Conservation (phyloP, 1,140 invertebrate genomes). For the Micrasema longulum region DNA sequence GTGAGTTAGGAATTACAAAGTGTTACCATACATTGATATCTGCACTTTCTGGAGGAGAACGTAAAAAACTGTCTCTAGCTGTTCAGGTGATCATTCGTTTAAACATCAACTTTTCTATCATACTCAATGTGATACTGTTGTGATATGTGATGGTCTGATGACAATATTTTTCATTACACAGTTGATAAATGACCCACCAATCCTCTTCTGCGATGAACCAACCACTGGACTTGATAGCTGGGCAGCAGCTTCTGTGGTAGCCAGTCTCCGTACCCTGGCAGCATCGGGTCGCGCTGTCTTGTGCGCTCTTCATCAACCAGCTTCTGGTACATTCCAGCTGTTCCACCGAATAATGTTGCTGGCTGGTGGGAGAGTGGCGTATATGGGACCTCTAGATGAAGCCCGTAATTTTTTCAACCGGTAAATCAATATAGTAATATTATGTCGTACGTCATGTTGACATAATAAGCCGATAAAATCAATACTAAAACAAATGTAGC, state of each 20-base stretch:
- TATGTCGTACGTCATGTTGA: too few relatives aligned
- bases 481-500: too few relatives aligned
- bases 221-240: constrained; percentile 88
- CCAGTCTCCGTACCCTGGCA: constrained; percentile 75
- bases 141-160: too few relatives aligned
- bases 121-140: too few relatives aligned
- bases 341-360: constrained; percentile 85
- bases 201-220: constrained; percentile 86
- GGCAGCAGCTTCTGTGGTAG: constrained; percentile 79
- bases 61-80: constrained; percentile 86
- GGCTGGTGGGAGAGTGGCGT: constrained; percentile 83
- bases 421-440: too few relatives aligned
- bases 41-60: constrained; percentile 86
- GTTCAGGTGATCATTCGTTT: constrained; percentile 75
- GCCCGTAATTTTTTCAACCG: constrained; percentile 74
- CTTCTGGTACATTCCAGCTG: constrained; percentile 84
- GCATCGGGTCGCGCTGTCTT: constrained; percentile 80
- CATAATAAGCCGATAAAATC: too few relatives aligned
- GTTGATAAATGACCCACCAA: constrained; percentile 80
- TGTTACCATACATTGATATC: constrained; percentile 76
- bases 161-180: constrained; percentile 61
- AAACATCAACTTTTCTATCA: too few relatives aligned
- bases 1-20: constrained; percentile 76
- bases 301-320: constrained; percentile 89
- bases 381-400: constrained; percentile 77